Evolutionary conservation across 2,888 invertebrate genomes (phyloP).

Genomic region (Apamea monoglypha): DNA sequence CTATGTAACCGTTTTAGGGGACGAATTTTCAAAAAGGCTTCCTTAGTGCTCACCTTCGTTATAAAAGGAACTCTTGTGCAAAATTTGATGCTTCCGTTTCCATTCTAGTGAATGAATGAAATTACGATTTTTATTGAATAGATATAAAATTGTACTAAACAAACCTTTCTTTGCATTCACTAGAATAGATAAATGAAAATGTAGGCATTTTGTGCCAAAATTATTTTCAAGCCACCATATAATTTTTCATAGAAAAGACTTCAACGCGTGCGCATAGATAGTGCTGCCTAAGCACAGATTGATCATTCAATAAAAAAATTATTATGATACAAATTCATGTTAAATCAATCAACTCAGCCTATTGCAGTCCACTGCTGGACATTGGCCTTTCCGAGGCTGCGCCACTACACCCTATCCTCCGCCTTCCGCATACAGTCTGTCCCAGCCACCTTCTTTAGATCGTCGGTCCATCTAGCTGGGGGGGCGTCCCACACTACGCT

Average conservation of each 20-base stretch:
- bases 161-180: not conserved
- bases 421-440: no score
- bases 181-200: not conserved
- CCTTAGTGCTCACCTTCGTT: not conserved
- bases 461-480: no score
- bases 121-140: not conserved
- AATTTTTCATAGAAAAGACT: slow-evolving; percentile 65
- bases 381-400: no score
- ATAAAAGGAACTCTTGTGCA: not conserved
- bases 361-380: no score
- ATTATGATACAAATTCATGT: not conserved
- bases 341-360: no score
- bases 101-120: no score
- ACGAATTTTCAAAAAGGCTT: no score
- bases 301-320: not conserved
- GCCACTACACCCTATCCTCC: no score
- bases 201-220: not conserved
- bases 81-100: not conserved
- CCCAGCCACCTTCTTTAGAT: no score
- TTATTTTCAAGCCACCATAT: not conserved
- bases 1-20: not conserved
- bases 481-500: no score
- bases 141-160: not conserved
- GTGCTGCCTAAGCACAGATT: slow-evolving; percentile 12
- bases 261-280: slow-evolving; percentile 65